Base-by-base conservation (phyloP, 2,797 vertebrate species). In the Chelon labrosus region DNA sequence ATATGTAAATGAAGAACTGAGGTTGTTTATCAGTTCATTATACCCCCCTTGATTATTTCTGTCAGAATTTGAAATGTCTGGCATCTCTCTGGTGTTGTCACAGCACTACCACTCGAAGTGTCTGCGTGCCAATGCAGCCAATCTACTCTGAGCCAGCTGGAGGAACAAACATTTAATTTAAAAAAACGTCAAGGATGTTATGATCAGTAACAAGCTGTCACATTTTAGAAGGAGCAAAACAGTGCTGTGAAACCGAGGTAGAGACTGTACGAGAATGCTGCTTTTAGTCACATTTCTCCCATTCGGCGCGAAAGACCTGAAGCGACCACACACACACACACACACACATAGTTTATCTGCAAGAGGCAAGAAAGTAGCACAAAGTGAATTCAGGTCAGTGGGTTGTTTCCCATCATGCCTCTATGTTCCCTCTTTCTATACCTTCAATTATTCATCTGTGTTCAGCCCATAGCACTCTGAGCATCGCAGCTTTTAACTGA, bases 371-470 rank as follows among this genome's bases (percentile, higher is more conserved):
- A 63, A 73, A 67, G 63, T n/a, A 56, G 63, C 64, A 70, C 60
- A 61, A 50, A 75, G 62, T 62, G 65, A 89, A 91, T 92, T 86
- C 79, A 92, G 92, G 93, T 92, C 89, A 93, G 84, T 93, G 86
- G 89, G 92, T 71, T 93, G 78, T 81, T 88, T 86, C 77, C 70
- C 79, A 84, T 84, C 84, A 85, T 79, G 77, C 72, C 59, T 85
- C 79, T 46, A 64, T 79, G 73, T 82, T 81, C 70, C 65, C 75
- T 73, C 53, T 62, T 70, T 88, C 78, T 76, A 83, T 71, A 82
- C 27, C 62, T 85, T 94, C 50, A 91, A 94, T 94, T 88, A 94
- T 94, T 95, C 79, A 95, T 89, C 52, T n/a, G 12, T 61, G 47
- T 66, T 89, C 80, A 64, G 41, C 65, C 57, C 19, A 58, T 46